Evolutionary conservation across 2,113 vertebrate genomes (phyloP), one percentile per base, ranked within the genome.

Genomic region (Erinaceus europaeus): DNA sequence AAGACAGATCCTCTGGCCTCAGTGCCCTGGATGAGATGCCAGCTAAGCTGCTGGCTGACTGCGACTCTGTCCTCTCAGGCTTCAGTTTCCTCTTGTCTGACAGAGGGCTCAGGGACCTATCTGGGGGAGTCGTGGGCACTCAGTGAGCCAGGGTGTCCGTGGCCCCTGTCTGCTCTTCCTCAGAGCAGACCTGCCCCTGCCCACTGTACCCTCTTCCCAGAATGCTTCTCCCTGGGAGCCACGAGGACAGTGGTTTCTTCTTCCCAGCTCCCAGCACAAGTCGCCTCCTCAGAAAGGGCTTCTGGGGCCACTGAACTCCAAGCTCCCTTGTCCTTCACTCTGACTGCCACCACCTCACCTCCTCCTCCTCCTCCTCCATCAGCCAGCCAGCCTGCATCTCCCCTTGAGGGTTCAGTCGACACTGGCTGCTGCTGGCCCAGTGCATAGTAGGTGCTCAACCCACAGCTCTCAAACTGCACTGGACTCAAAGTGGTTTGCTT

Each of bases 11-110:
- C 18, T 59, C 48, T 23, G 13, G 18, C 27, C 17, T 34, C 17
- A 48, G 32, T 3, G 23, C 2, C 25, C 3, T 11, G 52, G 36
- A 25, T 69, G 52, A 62, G 52, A 68, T 14, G 9, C 42, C 48
- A 11, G 34, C 42, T n/a, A 13, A n/a, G 68, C 23, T 53, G 44
- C 7, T 25, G n/a, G 34, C 20, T 74, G 2, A n/a, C n/a, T 29
- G n/a, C 34, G 73, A 61, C 29, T 12, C 21, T 59, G 10, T 1
- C 38, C 62, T 72, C n/a, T 89, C 2, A 1, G 23, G 61, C 32
- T 89, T 89, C 84, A 42, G 67, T 90, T 85, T 74, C 71, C 61
- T 72, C 27, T 65, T 65, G 27, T 23, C 6, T 52, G 11, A n/a
- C n/a, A 38, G 29, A 12, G 2, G 21, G 46, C 5, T 29, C 64